Percentiles rank a stretch among this genome's conserved stretches.
phyloP scores from a whole-genome alignment of 2,113 vertebrate species.

The Macaca fascicularis region T2T-MFA8v1.1 NC_088376.1:134196001-134196500 shows the following conservation, averaged over 20 bases:
- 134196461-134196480: slow-evolving; percentile 84
- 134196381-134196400: slow-evolving; percentile 40
- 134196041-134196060: background rate
- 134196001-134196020: background rate
- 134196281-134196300: background rate
- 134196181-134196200: rapidly evolving
- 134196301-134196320: background rate
- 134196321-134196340: background rate
- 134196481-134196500: slow-evolving; percentile 86
- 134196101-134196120: background rate
- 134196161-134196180: background rate
- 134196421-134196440: slow-evolving; percentile 81
- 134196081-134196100: slow-evolving; percentile 10
- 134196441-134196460: slow-evolving; percentile 83
- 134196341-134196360: slow-evolving; percentile 43
- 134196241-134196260: slow-evolving; percentile 15
- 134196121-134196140: background rate
- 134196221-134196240: background rate
- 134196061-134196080: background rate
- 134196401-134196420: slow-evolving; percentile 75
- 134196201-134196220: background rate
- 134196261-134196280: background rate
- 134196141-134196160: background rate
- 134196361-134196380: slow-evolving; percentile 74
- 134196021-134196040: background rate